Percentiles rank a stretch among this genome's conserved stretches.
Evolutionary conservation across 2,888 invertebrate genomes (phyloP).

Genomic region (Erynnis tages): DNA sequence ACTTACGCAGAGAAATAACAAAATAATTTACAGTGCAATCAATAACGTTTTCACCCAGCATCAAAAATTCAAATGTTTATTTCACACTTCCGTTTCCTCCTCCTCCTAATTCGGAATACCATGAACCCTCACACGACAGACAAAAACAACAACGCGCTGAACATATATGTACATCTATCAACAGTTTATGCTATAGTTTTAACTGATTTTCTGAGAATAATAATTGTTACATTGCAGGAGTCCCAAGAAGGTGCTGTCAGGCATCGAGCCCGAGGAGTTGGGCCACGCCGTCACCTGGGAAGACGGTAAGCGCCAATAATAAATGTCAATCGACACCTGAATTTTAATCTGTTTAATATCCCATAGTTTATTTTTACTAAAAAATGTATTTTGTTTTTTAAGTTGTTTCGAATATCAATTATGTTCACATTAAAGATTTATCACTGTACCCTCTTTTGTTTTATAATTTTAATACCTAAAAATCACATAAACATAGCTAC

Average conservation of each 20-base stretch:
- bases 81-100: too few relatives aligned
- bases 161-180: too few relatives aligned
- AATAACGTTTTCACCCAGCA: conserved; percentile 34
- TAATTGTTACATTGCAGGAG: conserved; percentile 46
- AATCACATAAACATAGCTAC: background rate
- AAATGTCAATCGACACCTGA: too few relatives aligned
- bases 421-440: conserved; percentile 25
- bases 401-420: background rate
- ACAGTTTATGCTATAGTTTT: background rate
- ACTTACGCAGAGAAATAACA: too few relatives aligned
- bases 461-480: conserved; percentile 2
- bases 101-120: too few relatives aligned
- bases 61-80: conserved; percentile 43
- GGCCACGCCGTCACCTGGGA: conserved; percentile 70
- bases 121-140: too few relatives aligned
- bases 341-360: too few relatives aligned
- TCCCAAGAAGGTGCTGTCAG: conserved; percentile 65
- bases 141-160: too few relatives aligned
- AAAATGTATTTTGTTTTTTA: background rate
- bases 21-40: too few relatives aligned
- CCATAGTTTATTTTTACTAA: background rate
- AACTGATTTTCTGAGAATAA: background rate
- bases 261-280: conserved; percentile 46
- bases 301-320: conserved; percentile 60
- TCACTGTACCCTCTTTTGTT: conserved; percentile 4